phyloP scores from a whole-genome alignment of 1,140 invertebrate species.

The Hypothenemus hampei region DNA sequence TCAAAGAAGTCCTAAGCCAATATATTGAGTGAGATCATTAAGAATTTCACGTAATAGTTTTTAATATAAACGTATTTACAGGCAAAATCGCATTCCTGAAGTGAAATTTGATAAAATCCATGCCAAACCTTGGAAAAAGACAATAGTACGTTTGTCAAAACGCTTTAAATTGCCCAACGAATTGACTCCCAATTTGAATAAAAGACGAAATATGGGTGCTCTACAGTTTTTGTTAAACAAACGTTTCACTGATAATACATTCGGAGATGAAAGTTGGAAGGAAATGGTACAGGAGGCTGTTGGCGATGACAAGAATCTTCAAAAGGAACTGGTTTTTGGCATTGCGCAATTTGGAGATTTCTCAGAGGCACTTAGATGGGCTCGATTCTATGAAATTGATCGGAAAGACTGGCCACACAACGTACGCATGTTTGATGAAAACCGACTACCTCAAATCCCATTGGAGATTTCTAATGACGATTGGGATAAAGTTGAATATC shows the following conservation, averaged over 20 bases:
- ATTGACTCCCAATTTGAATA: constrained; percentile 58
- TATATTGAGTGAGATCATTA: no score
- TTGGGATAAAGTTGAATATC: no score
- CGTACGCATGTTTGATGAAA: constrained; percentile 47
- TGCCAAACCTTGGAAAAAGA: constrained; percentile 56
- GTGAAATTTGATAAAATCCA: constrained; percentile 55
- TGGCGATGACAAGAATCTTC: constrained; percentile 50
- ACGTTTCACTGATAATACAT: constrained; percentile 55
- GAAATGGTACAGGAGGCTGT: constrained; percentile 65
- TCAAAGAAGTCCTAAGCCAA: not conserved
- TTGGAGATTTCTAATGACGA: no score
- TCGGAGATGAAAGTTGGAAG: constrained; percentile 57
- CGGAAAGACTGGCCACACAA: constrained; percentile 52
- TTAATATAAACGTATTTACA: no score
- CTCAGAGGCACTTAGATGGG: constrained; percentile 60
- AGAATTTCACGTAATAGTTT: no score
- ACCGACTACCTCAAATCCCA: no score
- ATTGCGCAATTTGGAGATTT: constrained; percentile 50
- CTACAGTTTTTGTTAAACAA: constrained; percentile 61
- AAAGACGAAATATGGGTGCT: constrained; percentile 58
- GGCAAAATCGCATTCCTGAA: constrained; percentile 50
- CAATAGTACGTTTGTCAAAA: constrained; percentile 56
- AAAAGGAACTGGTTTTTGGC: constrained; percentile 51
- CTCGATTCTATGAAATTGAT: constrained; percentile 54
- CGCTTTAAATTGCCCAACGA: constrained; percentile 57